Evolutionary conservation across 2,113 vertebrate species (phyloP), one percentile per base, ranked within the genome.

Genomic region (Festucalex cinctus): DNA sequence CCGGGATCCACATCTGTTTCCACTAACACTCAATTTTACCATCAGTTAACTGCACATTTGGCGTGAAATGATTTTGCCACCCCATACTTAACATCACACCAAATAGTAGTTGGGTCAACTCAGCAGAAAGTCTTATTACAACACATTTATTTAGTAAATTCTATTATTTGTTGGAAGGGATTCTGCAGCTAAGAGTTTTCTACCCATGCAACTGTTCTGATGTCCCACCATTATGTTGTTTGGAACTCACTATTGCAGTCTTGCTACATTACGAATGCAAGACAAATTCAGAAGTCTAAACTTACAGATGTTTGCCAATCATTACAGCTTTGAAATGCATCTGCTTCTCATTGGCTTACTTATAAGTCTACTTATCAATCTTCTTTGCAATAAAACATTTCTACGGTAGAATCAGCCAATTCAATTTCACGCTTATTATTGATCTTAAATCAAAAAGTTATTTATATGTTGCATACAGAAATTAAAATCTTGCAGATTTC

Each of bases 131-230:
- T 73, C 32, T 44, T 66, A 39, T 70, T 0, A 69, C 66, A 44
- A 64, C 70, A 76, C 78, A 74, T 85, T 32, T 71, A 83, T 79
- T 75, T 79, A 39, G 69, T 74, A 61, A 36, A 70, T 66, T 68
- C 61, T 70, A 73, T 37, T 17, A 68, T 82, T 63, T 76, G 26
- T 39, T 65, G 69, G 62, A 74, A 56, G 63, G 66, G 66, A 28
- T 73, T 36, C 24, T 10, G 1, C 76, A 77, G 66, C 61, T 75
- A 77, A 70, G 75, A 67, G 74, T 59, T 37, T 68, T 81, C 62
- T 58, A 28, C 35, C 69, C 66, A 41, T 77, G 7, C 2, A 39
- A 65, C 56, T 71, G 32, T 81, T 72, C 74, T 70, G 74, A 61
- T 64, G 62, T 75, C 59, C 26, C 65, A 20, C 69, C 74, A 53